Conservation (phyloP, 2,113 vertebrate genomes). For the Dolichallabes microphthalmus region DNA sequence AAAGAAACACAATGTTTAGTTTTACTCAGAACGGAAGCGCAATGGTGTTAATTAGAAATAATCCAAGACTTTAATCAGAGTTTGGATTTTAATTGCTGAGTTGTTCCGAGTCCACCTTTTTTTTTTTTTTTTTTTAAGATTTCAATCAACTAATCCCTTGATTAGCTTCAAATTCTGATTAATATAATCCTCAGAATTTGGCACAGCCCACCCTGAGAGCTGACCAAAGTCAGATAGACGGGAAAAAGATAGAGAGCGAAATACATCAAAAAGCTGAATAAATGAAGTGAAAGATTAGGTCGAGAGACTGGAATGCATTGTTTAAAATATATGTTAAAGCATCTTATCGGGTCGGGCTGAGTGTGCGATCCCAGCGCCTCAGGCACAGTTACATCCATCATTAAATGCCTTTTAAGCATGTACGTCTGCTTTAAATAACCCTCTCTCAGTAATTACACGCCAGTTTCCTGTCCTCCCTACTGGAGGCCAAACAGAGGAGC, state of each 20-base stretch:
- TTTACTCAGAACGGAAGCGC: neutral
- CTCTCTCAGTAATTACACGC: conserved; percentile 53
- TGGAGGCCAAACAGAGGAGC: conserved; percentile 39
- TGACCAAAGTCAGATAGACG: neutral
- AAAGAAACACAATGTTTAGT: neutral
- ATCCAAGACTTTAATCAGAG: neutral
- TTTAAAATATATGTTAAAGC: conserved; percentile 37
- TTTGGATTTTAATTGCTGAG: neutral
- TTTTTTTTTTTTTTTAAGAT: neutral
- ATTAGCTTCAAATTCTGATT: neutral
- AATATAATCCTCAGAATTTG: neutral
- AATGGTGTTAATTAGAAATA: neutral
- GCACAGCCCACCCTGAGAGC: neutral
- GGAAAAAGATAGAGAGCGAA: neutral
- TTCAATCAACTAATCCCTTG: neutral
- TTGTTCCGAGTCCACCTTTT: neutral
- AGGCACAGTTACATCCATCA: conserved; percentile 58
- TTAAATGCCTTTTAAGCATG: conserved; percentile 56
- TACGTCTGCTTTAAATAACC: conserved; percentile 41
- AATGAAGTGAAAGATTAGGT: neutral
- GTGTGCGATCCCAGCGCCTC: conserved; percentile 54
- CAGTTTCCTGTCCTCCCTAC: conserved; percentile 37
- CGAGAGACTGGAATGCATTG: conserved; percentile 55
- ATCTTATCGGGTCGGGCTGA: conserved; percentile 59
- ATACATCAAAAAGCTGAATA: conserved; percentile 9